phyloP scores from a whole-genome alignment of 2,888 invertebrate species.

The Lottia gigantea region DNA sequence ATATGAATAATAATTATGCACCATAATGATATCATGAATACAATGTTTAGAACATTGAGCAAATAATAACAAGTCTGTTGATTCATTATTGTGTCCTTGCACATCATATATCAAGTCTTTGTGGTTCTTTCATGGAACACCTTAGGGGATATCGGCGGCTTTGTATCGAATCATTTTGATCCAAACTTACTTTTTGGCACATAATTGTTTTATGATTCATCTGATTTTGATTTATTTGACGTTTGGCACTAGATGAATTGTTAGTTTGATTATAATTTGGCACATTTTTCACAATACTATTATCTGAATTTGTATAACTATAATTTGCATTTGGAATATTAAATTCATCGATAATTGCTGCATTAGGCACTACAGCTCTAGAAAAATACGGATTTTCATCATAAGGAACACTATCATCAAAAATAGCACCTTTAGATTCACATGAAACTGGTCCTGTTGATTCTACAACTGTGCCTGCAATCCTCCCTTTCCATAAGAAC shows the following conservation, averaged over 20 bases:
- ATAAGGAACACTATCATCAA: not conserved
- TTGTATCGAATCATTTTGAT: too few relatives aligned
- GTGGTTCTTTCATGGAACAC: too few relatives aligned
- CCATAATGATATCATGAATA: too few relatives aligned
- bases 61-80: too few relatives aligned
- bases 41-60: too few relatives aligned
- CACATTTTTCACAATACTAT: not conserved
- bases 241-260: not conserved
- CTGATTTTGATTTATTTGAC: not conserved
- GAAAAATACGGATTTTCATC: not conserved
- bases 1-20: too few relatives aligned
- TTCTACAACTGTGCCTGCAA: slow-evolving; percentile 1
- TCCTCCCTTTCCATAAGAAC: not conserved
- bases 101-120: too few relatives aligned
- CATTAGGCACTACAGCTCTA: not conserved
- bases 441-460: slow-evolving; percentile 7
- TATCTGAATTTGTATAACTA: not conserved
- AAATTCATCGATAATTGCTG: not conserved
- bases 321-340: not conserved
- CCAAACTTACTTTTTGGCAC: too few relatives aligned
- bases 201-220: not conserved
- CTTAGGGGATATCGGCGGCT: too few relatives aligned
- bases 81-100: too few relatives aligned
- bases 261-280: not conserved
- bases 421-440: not conserved